Base-by-base conservation (phyloP, 2,888 invertebrate genomes). In the Eupithecia dodoneata region DNA sequence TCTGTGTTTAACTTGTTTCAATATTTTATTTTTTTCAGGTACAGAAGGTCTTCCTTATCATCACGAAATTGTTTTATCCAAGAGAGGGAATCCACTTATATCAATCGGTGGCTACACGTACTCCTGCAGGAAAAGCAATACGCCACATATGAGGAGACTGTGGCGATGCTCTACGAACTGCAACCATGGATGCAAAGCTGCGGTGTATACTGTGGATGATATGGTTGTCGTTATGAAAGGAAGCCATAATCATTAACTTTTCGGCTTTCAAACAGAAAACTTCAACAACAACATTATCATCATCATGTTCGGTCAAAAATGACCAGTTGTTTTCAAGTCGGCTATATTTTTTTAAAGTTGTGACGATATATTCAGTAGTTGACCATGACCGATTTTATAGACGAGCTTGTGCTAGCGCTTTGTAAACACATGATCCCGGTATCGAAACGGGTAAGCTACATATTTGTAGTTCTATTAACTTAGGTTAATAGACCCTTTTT, bases 131-230 rank as follows among this genome's bases (percentile, higher is more conserved):
- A 65, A 65, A 0, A 63, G n/a, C 10, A 73, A 65, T 4, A 6
- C n/a, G 6, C 13, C 47, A 18, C 12, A 15, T 30, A 15, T 47
- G 15, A 47, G 15, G 15, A 71, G 15, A 41, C 49, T 6, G n/a
- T 73, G 73, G 73, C 65, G 73, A 2, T 73, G 73, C 66, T 63
- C 72, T 4, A 72, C 72, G 4, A 42, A 72, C 18, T 42, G 59
- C 45, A 72, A 67, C 13, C 4, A 15, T 44, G 67, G 72, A 44
- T 72, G 72, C 44, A 72, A 63, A 7, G 72, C 72, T 44, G 30
- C 67, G 9, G 6, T 44, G 5, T 44, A 44, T 44, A 67, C 67
- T 44, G 44, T 67, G 44, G 44, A 67, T n/a, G 41, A 67, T 15
- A n/a, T 44, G 44, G 44, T 44, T n/a, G 67, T 44, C 1, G 67